Evolutionary conservation across 2,113 vertebrate genomes (phyloP).

Genomic region (Epinephelus moara): DNA sequence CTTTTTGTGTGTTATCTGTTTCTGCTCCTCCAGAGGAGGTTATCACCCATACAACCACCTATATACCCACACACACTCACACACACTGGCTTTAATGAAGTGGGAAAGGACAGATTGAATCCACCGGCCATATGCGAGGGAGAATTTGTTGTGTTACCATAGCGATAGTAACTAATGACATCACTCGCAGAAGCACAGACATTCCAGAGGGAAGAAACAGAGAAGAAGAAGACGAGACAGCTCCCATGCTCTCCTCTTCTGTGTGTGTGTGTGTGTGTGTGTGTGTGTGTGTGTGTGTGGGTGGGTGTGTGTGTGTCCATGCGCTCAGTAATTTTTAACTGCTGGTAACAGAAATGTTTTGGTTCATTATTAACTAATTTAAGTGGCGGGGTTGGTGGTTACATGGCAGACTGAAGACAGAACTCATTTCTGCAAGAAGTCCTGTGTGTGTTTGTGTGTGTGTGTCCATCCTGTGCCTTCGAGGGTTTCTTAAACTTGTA

Average conservation of each 20-base stretch:
- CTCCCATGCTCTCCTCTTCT: constrained; percentile 21
- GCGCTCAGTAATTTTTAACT: constrained; percentile 33
- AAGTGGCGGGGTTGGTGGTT: background rate
- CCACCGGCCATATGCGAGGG: constrained; percentile 33
- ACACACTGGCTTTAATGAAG: constrained; percentile 13
- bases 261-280: constrained; percentile 13
- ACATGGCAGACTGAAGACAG: constrained; percentile 11
- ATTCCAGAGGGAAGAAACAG: constrained; percentile 52
- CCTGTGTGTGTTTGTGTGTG: background rate
- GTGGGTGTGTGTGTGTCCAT: constrained; percentile 2
- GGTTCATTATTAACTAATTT: constrained; percentile 60
- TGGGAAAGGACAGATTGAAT: constrained; percentile 55
- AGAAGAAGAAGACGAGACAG: constrained; percentile 22
- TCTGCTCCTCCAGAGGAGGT: constrained; percentile 25
- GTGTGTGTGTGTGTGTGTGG: constrained; percentile 30
- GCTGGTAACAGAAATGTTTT: constrained; percentile 26
- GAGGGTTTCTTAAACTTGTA: background rate
- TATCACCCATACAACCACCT: background rate
- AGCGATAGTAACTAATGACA: constrained; percentile 64
- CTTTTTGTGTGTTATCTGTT: background rate
- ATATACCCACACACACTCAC: background rate
- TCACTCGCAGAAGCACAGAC: constrained; percentile 65
- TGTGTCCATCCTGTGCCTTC: background rate
- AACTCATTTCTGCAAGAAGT: background rate
- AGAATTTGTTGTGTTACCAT: constrained; percentile 79